Evolutionary conservation across 2,888 invertebrate genomes (phyloP).

Genomic region (Apamea anceps): DNA sequence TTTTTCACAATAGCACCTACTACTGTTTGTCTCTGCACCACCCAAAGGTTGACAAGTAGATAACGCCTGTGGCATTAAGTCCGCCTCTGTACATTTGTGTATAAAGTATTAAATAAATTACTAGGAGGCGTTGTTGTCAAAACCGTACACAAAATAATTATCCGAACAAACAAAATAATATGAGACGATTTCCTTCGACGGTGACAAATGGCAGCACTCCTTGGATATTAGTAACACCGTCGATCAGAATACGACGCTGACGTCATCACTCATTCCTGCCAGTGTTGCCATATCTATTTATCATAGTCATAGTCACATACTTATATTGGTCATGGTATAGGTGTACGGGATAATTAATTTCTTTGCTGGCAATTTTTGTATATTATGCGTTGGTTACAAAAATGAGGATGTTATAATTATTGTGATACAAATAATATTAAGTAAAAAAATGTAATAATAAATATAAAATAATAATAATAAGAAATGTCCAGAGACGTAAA

Average conservation of each 20-base stretch:
- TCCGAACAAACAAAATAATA: slow-evolving; percentile 1
- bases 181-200: slow-evolving; percentile 16
- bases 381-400: background rate
- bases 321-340: background rate
- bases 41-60: too few relatives aligned
- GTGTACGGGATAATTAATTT: slow-evolving; percentile 24
- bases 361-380: slow-evolving; percentile 13
- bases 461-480: background rate
- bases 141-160: background rate
- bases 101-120: too few relatives aligned
- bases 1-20: too few relatives aligned
- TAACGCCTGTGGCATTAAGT: too few relatives aligned
- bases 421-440: background rate
- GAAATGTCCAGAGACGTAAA: too few relatives aligned
- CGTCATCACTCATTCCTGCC: slow-evolving; percentile 41
- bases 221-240: slow-evolving; percentile 34
- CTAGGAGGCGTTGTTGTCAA: background rate
- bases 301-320: too few relatives aligned
- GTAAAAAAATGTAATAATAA: too few relatives aligned
- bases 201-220: slow-evolving; percentile 35
- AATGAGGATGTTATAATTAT: background rate
- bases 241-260: slow-evolving; percentile 23
- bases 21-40: too few relatives aligned
- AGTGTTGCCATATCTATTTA: slow-evolving; percentile 32
- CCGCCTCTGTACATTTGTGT: too few relatives aligned